phyloP scores from a whole-genome alignment of 2,888 invertebrate genomes.

The Oasisia sp. region DNA sequence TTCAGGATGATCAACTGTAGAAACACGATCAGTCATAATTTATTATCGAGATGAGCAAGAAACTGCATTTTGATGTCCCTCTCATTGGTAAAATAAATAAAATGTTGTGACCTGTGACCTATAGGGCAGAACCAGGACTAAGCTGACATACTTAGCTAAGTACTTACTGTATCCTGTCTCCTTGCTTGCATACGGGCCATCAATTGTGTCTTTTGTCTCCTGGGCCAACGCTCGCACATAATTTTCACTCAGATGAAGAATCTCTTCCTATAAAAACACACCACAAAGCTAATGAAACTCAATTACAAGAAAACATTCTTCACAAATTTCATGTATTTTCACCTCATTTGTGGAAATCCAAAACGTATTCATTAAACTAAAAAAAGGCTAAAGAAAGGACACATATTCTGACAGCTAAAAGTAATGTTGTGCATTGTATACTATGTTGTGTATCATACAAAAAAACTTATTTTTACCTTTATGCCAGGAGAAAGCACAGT shows the following conservation, averaged over 20 bases:
- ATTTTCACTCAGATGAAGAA: constrained; percentile 58
- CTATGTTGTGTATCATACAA: too few species aligned
- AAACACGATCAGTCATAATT: too few species aligned
- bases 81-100: too few species aligned
- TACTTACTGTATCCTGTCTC: constrained; percentile 54
- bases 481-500: too few species aligned
- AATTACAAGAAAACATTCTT: neutral
- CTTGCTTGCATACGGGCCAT: constrained; percentile 63
- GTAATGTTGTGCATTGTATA: too few species aligned
- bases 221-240: constrained; percentile 60
- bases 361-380: neutral
- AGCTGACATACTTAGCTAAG: too few species aligned
- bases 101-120: too few species aligned
- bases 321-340: neutral
- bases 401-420: too few species aligned
- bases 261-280: constrained; percentile 52
- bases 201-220: constrained; percentile 61
- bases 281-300: neutral
- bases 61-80: too few species aligned
- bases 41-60: too few species aligned
- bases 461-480: too few species aligned
- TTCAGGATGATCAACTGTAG: too few species aligned
- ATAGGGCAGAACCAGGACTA: neutral
- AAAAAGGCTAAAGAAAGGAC: neutral
- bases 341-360: neutral